Percentiles rank a stretch among this genome's conserved stretches.
Conservation (phyloP, 1,140 invertebrate species). For the Drosophila mauritiana region DNA sequence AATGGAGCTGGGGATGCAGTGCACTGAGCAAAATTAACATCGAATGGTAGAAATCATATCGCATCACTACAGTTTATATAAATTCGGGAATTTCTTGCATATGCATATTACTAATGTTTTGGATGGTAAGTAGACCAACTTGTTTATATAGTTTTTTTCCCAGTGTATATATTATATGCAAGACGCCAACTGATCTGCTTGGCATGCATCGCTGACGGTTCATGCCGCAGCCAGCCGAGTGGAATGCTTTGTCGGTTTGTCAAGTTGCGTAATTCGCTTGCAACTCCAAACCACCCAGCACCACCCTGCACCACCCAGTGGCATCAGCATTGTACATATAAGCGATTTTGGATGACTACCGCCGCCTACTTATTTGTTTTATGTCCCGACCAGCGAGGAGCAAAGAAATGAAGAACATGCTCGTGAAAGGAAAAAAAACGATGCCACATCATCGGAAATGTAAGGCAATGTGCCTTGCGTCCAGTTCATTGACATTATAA, state of each 20-base stretch:
- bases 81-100: too few relatives aligned
- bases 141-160: not conserved
- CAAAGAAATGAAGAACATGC: not conserved
- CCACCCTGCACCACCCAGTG: constrained; percentile 26
- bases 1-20: not conserved
- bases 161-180: constrained; percentile 7
- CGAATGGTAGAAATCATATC: not conserved
- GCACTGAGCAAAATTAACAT: not conserved
- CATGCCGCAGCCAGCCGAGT: constrained; percentile 56
- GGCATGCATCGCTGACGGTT: constrained; percentile 55
- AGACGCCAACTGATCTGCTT: constrained; percentile 36
- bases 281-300: constrained; percentile 51
- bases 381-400: constrained; percentile 2
- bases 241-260: constrained; percentile 60
- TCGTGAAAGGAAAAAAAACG: constrained; percentile 22
- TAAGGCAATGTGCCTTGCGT: constrained; percentile 57
- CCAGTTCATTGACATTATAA: constrained; percentile 53
- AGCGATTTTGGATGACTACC: constrained; percentile 49
- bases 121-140: too few relatives aligned
- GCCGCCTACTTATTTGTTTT: constrained; percentile 60
- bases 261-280: constrained; percentile 78
- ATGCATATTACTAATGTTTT: too few relatives aligned
- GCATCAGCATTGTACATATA: constrained; percentile 57
- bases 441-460: constrained; percentile 65
- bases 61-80: too few relatives aligned